These are phyloP conservation scores for Australoheros facetus DNA, from an alignment of 2,797 vertebrate genomes.

Conservation along the genomic window DNA sequence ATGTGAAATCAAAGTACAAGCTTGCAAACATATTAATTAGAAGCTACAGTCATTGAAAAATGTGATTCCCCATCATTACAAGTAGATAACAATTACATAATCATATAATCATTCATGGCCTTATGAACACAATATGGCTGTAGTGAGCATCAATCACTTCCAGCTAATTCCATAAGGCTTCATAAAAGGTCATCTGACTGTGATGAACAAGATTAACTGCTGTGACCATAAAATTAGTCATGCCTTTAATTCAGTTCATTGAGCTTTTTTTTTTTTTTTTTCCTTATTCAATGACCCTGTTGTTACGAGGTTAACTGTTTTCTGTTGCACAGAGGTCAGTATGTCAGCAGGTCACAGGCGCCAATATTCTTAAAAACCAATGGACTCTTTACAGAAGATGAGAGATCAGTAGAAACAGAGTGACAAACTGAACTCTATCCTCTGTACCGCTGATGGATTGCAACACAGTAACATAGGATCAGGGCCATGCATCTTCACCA, in stretches of 20 bases:
- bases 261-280: not conserved
- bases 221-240: slow-evolving; percentile 12
- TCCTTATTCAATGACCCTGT: not conserved
- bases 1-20: slow-evolving; percentile 11
- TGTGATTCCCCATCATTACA: slow-evolving; percentile 9
- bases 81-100: slow-evolving; percentile 36
- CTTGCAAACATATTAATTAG: slow-evolving; percentile 18
- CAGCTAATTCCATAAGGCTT: slow-evolving; percentile 39
- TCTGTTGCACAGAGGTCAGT: slow-evolving; percentile 1
- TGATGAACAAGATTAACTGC: slow-evolving; percentile 30
- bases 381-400: slow-evolving; percentile 13
- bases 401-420: slow-evolving; percentile 49
- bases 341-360: slow-evolving; percentile 46
- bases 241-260: not conserved
- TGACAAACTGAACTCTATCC: slow-evolving; percentile 52
- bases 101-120: slow-evolving; percentile 14
- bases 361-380: slow-evolving; percentile 22
- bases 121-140: slow-evolving; percentile 23
- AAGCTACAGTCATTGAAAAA: slow-evolving; percentile 24
- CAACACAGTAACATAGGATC: slow-evolving; percentile 13
- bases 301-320: slow-evolving; percentile 19
- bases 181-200: slow-evolving; percentile 31
- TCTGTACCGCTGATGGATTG: slow-evolving; percentile 53
- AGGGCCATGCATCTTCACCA: slow-evolving; percentile 30
- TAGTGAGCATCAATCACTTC: slow-evolving; percentile 45